Evolutionary conservation across 2,797 vertebrate genomes (phyloP).

Genomic region (Morus bassanus): DNA sequence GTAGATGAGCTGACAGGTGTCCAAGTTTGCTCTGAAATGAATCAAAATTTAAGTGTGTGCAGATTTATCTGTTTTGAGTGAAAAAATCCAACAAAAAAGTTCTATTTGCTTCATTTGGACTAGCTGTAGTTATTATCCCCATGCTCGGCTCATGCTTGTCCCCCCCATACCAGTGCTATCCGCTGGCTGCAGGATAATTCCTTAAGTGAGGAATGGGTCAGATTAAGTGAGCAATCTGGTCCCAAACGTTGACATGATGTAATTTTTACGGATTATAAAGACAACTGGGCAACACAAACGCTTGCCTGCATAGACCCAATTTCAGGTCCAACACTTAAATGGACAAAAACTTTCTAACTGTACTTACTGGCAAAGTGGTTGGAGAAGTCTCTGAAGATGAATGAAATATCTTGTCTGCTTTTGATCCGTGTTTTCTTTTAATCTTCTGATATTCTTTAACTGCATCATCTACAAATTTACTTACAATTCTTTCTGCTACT

Average conservation of each 20-base stretch:
- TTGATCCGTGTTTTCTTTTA: conserved; percentile 25
- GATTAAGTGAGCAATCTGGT: background rate
- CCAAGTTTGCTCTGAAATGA: background rate
- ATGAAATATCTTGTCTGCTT: background rate
- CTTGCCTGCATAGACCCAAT: background rate
- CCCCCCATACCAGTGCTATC: rapidly evolving
- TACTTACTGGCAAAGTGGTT: conserved; percentile 46
- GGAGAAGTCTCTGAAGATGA: background rate
- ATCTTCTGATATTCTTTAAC: conserved; percentile 56
- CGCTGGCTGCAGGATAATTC: background rate
- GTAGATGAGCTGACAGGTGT: background rate
- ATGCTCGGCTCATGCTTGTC: background rate
- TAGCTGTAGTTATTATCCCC: background rate
- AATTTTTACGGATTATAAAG: background rate
- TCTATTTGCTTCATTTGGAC: background rate
- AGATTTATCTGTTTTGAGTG: background rate
- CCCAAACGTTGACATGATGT: background rate
- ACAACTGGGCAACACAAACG: background rate
- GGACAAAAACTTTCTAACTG: background rate
- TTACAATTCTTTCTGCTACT: conserved; percentile 24
- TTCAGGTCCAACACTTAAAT: background rate
- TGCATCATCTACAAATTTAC: conserved; percentile 42
- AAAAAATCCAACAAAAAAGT: background rate
- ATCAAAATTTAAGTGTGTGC: background rate
- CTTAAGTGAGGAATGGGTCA: background rate